Evolutionary conservation across 2,888 invertebrate genomes (phyloP).

Genomic region (Sussaba pulchella): DNA sequence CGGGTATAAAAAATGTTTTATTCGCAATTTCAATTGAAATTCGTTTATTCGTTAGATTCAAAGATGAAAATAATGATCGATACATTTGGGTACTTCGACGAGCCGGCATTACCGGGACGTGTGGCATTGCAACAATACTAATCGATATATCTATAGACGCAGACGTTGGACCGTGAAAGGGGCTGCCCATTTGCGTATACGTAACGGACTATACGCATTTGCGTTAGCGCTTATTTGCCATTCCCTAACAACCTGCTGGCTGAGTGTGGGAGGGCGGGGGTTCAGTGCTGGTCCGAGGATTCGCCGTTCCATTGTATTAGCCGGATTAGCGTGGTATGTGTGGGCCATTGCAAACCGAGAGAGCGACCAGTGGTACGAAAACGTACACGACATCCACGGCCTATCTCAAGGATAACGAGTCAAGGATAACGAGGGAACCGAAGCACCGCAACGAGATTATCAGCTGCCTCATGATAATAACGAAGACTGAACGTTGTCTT

Average conservation of each 20-base stretch:
- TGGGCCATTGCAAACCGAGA: conserved; percentile 41
- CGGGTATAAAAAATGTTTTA: too few relatives aligned
- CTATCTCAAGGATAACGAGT: conserved; percentile 55
- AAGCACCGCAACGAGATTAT: conserved; percentile 49
- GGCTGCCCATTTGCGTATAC: conserved; percentile 24
- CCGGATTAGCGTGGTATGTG: conserved; percentile 52
- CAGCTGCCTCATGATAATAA: conserved; percentile 29
- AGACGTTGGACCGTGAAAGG: conserved; percentile 6
- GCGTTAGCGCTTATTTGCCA: conserved; percentile 56
- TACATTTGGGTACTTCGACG: too few relatives aligned
- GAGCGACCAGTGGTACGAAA: conserved; percentile 22
- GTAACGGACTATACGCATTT: conserved; percentile 52
- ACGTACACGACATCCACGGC: conserved; percentile 49
- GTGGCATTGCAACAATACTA: too few relatives aligned
- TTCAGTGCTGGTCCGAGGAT: background rate
- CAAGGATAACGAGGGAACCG: conserved; percentile 54
- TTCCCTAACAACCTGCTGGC: background rate
- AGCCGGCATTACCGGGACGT: too few relatives aligned
- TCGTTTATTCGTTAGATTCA: too few relatives aligned
- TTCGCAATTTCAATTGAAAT: too few relatives aligned
- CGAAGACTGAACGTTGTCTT: background rate
- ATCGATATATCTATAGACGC: too few relatives aligned
- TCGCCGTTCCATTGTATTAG: conserved; percentile 60
- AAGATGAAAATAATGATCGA: too few relatives aligned
- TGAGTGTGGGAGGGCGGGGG: background rate